Evolutionary conservation across 1,140 invertebrate species (phyloP), one percentile per base, ranked within the genome.

Genomic region (Trichonephila inaurata): DNA sequence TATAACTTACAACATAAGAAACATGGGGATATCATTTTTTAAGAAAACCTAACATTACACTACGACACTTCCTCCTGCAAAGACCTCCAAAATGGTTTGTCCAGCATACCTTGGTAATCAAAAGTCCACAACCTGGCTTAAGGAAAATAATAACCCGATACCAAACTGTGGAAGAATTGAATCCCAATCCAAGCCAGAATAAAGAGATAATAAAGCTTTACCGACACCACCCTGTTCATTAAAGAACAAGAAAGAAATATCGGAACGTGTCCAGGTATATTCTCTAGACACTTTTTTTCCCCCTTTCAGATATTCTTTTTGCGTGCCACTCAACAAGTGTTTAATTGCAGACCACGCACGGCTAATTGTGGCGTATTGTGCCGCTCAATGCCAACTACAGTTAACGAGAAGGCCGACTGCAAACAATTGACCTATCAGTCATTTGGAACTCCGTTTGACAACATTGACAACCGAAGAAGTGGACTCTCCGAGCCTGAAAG

Each of bases 361-460:
- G 64, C 64, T 89, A 66, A 89, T 89, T 89, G 66, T 33, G 18
- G 19, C 87, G 83, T 33, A 62, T 91, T 91, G 89, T 91, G 89
- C 61, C 89, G 51, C 44, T 91, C 89, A 91, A 91, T 91, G 89
- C 77, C 89, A 91, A 58, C 24, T 62, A 44, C 60, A 82, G 44
- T 40, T 62, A 91, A 24, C 21, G 19, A 33, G 89, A 91, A 91
- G 89, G 89, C n/a, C 60, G 89, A 58, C 28, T n/a, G 19, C n/a
- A 62, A 77, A 91, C 89, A 91, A 91, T 91, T 62, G 72, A 82
- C 58, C 89, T 82, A 91, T 91, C 89, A 62, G 72, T 91, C 89
- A 91, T 60, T 82, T 83, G 33, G 62, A 66, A 64, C 28, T 89
- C 87, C 16, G 24, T 33, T 83, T 83, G 81, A 24, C 60, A 24